Conservation (phyloP, 2,113 vertebrate genomes). For the Pseudolaguvia tuberculata region DNA sequence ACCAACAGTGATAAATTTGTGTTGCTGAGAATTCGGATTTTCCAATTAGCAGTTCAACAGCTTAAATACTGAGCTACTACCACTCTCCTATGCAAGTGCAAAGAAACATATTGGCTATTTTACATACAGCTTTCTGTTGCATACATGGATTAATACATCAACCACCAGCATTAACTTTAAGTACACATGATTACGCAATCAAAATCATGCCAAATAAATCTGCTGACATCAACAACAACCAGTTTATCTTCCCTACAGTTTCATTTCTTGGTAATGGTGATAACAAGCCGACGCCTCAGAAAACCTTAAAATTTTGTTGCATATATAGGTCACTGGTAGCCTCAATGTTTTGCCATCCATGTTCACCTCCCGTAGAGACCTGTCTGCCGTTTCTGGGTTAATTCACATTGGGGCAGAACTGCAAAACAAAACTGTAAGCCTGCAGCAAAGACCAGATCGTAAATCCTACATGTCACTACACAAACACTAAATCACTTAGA, state of each 20-base stretch:
- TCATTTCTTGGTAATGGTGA: background rate
- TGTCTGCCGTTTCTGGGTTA: conserved; percentile 61
- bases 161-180: background rate
- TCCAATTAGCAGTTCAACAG: too few relatives aligned
- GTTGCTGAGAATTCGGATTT: too few relatives aligned
- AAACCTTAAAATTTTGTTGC: conserved; percentile 14
- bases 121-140: background rate
- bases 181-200: background rate
- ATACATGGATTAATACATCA: background rate
- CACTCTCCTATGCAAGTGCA: background rate
- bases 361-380: conserved; percentile 13
- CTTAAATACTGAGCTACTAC: too few relatives aligned
- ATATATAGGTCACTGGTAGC: conserved; percentile 23
- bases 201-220: background rate
- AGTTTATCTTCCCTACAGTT: background rate
- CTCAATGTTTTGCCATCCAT: background rate
- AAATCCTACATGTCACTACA: conserved; percentile 19
- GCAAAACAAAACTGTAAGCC: conserved; percentile 35
- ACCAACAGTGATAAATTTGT: too few relatives aligned
- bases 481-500: conserved; percentile 5
- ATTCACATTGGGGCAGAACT: conserved; percentile 37
- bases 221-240: conserved; percentile 9
- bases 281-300: conserved; percentile 10
- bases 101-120: background rate
- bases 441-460: conserved; percentile 12